Conservation (phyloP, 1,140 invertebrate genomes). For the Chymomyza costata region DNA sequence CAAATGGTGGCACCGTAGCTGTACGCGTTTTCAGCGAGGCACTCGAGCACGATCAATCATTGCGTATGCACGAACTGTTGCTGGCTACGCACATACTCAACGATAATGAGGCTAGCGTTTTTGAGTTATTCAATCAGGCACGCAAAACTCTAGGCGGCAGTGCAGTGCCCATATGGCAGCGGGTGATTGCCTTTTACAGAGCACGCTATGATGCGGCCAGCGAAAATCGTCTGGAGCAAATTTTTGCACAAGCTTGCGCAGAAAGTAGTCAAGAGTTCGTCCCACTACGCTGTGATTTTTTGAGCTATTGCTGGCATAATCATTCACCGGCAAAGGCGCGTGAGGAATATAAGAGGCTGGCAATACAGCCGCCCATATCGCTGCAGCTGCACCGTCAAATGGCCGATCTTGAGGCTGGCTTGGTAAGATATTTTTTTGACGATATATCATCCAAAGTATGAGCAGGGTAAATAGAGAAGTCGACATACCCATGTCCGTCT, state of each 20-base stretch:
- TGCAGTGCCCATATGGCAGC: slow-evolving; percentile 43
- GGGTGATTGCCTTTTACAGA: slow-evolving; percentile 49
- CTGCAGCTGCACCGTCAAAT: slow-evolving; percentile 61
- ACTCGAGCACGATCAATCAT: slow-evolving; percentile 27
- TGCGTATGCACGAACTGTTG: slow-evolving; percentile 55
- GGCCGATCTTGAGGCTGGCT: slow-evolving; percentile 47
- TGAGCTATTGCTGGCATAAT: slow-evolving; percentile 55
- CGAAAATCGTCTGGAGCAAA: slow-evolving; percentile 37
- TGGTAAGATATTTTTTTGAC: slow-evolving; percentile 3
- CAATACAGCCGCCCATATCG: slow-evolving; percentile 52
- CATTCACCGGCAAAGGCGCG: slow-evolving; percentile 47
- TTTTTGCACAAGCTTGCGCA: slow-evolving; percentile 53
- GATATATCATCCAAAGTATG: too few relatives aligned
- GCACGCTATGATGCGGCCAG: slow-evolving; percentile 28
- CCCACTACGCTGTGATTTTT: slow-evolving; percentile 48
- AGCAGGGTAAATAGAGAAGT: too few relatives aligned
- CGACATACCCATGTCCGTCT: too few relatives aligned
- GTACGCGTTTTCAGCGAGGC: slow-evolving; percentile 52
- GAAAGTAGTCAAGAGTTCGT: slow-evolving; percentile 45
- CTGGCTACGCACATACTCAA: slow-evolving; percentile 45
- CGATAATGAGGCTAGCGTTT: slow-evolving; percentile 40
- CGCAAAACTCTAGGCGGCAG: slow-evolving; percentile 30
- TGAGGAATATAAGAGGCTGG: slow-evolving; percentile 52
- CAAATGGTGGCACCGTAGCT: slow-evolving; percentile 29
- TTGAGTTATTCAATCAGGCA: slow-evolving; percentile 47